A percentile compares a stretch with the other conserved stretches of the same genome.
Conservation (phyloP, 2,113 vertebrate genomes). For the Oceanodroma tethys region DNA sequence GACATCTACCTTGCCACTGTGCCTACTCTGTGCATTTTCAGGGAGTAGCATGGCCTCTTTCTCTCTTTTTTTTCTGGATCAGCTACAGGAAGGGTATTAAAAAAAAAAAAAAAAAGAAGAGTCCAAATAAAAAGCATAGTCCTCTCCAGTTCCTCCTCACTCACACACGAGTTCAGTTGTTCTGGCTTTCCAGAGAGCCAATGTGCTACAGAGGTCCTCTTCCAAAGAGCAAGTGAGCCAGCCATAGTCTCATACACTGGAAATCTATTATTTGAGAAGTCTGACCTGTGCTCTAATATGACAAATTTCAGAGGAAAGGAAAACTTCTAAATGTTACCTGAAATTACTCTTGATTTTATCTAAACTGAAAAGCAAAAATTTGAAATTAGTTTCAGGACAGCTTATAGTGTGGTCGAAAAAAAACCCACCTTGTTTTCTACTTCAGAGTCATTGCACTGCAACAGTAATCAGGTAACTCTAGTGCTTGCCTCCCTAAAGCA, state of each 20-base stretch:
- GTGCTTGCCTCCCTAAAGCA: not conserved
- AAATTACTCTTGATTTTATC: not conserved
- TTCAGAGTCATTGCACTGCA: not conserved
- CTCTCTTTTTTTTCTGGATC: not conserved
- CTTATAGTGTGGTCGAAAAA: not conserved
- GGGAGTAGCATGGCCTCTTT: not conserved
- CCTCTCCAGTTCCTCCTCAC: not conserved
- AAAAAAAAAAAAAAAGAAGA: no score
- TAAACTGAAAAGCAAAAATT: not conserved
- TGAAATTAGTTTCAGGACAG: not conserved
- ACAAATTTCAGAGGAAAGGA: not conserved
- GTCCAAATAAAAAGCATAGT: no score
- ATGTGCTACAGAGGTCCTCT: not conserved
- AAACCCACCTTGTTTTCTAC: not conserved
- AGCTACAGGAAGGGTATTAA: fast-evolving
- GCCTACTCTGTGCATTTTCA: not conserved
- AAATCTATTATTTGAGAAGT: not conserved
- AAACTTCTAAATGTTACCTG: not conserved
- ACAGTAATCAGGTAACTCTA: not conserved
- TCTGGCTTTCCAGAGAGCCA: not conserved
- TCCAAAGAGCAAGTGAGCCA: not conserved
- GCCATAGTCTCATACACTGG: not conserved
- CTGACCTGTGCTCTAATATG: not conserved
- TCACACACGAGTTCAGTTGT: not conserved
- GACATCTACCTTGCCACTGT: not conserved